Percentiles rank a stretch among this genome's conserved stretches.
These are phyloP conservation scores for Heteromormyrus szaboi DNA, from an alignment of 2,797 vertebrate species.

Conservation along the genomic window DNA sequence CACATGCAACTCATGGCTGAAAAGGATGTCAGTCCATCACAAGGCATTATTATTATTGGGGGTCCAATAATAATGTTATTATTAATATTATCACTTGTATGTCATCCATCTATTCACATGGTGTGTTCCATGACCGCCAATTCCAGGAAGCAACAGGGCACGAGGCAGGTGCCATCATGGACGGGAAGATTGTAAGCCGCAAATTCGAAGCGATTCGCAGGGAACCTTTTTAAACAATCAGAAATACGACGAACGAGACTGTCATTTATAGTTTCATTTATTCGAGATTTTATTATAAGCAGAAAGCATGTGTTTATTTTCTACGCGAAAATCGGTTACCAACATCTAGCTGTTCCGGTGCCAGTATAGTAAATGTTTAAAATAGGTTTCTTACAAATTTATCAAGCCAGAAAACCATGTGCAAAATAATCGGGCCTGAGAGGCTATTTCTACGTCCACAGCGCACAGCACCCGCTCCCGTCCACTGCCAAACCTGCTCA, in stretches of 20 bases:
- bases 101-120: neutral
- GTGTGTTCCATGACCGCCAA: neutral
- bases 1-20: neutral
- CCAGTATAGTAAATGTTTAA: neutral
- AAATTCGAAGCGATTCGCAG: neutral
- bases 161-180: neutral
- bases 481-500: constrained; percentile 1
- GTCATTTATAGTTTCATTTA: neutral
- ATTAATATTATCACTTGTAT: neutral
- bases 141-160: neutral
- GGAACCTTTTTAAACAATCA: neutral
- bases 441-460: neutral
- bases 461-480: neutral
- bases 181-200: neutral
- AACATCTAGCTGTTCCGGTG: neutral
- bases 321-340: neutral
- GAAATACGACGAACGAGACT: neutral
- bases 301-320: neutral
- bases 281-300: neutral
- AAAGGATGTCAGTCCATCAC: neutral
- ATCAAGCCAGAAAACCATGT: neutral
- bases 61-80: neutral
- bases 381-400: neutral
- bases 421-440: neutral
- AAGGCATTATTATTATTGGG: neutral